Percentiles rank a stretch among this genome's conserved stretches.
phyloP scores from a whole-genome alignment of 2,113 vertebrate genomes.

The Poecile atricapillus region DNA sequence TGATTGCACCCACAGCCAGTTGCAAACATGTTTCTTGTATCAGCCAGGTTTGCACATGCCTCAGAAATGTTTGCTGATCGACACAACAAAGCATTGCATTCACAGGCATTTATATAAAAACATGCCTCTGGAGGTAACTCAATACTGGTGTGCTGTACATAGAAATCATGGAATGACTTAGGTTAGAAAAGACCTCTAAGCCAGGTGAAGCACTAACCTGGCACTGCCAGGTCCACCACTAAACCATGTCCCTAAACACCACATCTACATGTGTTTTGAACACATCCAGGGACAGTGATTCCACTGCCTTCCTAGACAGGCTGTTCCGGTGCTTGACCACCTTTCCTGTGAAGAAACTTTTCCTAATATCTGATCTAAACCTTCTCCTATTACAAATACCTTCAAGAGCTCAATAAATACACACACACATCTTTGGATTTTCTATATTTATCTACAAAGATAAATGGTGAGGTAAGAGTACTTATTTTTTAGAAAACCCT shows the following conservation, averaged over 20 bases:
- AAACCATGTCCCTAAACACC: neutral
- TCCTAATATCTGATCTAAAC: neutral
- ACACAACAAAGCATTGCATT: neutral
- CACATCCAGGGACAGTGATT: neutral
- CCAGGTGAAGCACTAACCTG: neutral
- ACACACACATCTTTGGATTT: neutral
- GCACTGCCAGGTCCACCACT: neutral
- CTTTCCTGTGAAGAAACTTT: neutral
- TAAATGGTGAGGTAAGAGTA: neutral
- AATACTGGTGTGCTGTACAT: rapidly evolving
- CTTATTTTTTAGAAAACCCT: neutral
- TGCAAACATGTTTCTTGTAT: neutral
- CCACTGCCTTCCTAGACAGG: neutral
- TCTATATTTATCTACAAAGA: neutral
- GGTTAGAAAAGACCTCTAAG: neutral
- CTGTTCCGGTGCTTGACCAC: neutral
- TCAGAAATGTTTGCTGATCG: neutral
- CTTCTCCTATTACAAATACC: neutral
- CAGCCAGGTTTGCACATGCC: neutral
- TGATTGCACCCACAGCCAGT: neutral
- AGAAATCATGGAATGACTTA: neutral
- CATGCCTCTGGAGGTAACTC: neutral
- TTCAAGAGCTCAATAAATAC: neutral
- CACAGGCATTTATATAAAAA: neutral
- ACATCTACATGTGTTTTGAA: neutral